phyloP scores from a whole-genome alignment of 2,888 invertebrate genomes.

The Leptinotarsa rubiginosa region DNA sequence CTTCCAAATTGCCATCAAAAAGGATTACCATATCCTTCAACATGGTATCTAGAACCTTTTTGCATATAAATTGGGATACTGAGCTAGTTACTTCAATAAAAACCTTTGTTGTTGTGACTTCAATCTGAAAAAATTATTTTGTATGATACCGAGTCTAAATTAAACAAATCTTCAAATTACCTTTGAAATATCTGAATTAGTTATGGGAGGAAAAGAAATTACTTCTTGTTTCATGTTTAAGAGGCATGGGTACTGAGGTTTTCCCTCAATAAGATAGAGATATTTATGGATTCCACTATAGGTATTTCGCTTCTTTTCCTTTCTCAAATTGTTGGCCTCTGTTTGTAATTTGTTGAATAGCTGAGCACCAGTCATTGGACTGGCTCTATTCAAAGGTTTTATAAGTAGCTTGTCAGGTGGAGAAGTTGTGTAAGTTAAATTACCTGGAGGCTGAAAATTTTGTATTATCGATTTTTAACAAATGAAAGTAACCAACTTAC shows the following conservation, averaged over 20 bases:
- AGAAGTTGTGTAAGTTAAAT: constrained; percentile 77
- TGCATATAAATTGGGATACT: constrained; percentile 74
- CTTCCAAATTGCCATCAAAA: constrained; percentile 62
- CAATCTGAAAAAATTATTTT: constrained; percentile 70
- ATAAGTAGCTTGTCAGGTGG: constrained; percentile 75
- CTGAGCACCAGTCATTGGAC: constrained; percentile 74
- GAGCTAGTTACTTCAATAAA: constrained; percentile 84
- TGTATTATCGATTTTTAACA: background rate
- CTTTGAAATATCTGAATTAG: constrained; percentile 85
- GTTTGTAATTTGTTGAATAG: constrained; percentile 76
- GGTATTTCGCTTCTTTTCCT: constrained; percentile 85
- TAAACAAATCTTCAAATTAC: constrained; percentile 62
- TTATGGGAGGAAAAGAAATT: constrained; percentile 89
- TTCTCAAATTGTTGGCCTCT: constrained; percentile 84
- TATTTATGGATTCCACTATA: constrained; percentile 88
- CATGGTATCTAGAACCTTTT: constrained; percentile 75
- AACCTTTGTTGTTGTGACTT: constrained; percentile 73
- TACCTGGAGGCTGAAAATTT: constrained; percentile 63
- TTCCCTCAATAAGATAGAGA: constrained; percentile 81
- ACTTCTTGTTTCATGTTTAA: constrained; percentile 74
- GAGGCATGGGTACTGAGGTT: constrained; percentile 79
- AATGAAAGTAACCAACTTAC: constrained; percentile 48
- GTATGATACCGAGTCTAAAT: no score
- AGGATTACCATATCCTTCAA: constrained; percentile 74
- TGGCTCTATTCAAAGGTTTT: constrained; percentile 74